Evolutionary conservation across 2,797 vertebrate species (phyloP), one percentile per base, ranked within the genome.

Genomic region (Huso huso): DNA sequence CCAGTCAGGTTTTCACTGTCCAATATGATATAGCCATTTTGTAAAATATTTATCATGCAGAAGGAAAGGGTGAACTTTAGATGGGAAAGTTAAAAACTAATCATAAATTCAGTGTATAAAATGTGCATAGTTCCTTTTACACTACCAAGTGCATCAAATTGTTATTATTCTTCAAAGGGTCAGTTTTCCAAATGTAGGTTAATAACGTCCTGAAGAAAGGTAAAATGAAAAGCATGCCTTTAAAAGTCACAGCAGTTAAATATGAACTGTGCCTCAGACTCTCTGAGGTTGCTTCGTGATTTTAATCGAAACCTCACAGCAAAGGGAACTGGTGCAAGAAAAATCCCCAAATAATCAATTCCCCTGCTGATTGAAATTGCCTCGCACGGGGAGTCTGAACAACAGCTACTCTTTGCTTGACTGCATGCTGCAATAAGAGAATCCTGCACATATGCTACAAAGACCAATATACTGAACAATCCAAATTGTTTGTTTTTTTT

Each of bases 401-500:
- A 62, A 62, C 18, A 37, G 61, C 61, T 10, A 23, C 8, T 6
- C 18, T 37, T 18, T 62, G 61, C 61, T 62, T 37, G 48, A 48
- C 13, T 62, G 61, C 61, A 9, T 23, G 8, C 48, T 37, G 10
- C 61, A 23, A 15, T 62, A 2, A 3, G 15, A 62, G 15, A 62
- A 48, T 62, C 61, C 18, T 23, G 18, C 18, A 62, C 48, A 62
- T 62, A 62, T 62, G 11, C 61, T 62, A 10, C 48, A 62, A 62
- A 10, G 61, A 62, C 10, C 18, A 37, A 62, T 18, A 48, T 37
- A 62, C 61, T 23, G 18, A 62, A 62, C 18, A 62, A 62, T 10
- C 8, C 11, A 62, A 18, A 18, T 18, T 18, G 18, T 18, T 18
- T n/a, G n/a, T 9, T 58, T n/a, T 58, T 58, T 58, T 58, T n/a